These are phyloP conservation scores for Peromyscus leucopus DNA, from an alignment of 2,113 vertebrate genomes.

Conservation along the genomic window DNA sequence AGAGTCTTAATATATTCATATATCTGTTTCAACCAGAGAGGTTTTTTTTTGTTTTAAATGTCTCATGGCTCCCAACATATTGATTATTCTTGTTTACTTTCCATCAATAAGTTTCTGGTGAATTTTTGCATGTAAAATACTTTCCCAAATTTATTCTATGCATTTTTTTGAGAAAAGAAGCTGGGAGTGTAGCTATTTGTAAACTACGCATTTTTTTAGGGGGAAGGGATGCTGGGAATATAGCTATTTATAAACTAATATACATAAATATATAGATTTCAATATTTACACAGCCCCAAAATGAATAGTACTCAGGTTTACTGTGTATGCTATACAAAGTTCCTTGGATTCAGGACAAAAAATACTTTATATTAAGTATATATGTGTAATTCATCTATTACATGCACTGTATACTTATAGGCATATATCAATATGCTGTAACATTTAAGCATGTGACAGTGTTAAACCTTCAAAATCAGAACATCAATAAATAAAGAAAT, in stretches of 20 bases:
- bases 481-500: slow-evolving; percentile 3
- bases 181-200: not conserved
- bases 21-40: slow-evolving; percentile 10
- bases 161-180: not conserved
- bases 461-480: slow-evolving; percentile 29
- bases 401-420: not conserved
- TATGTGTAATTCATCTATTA: not conserved
- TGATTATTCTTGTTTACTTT: slow-evolving; percentile 54
- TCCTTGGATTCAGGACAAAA: not conserved
- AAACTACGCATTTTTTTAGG: not conserved
- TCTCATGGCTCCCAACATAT: not conserved
- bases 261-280: not conserved
- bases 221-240: not conserved
- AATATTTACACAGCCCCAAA: not conserved
- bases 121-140: slow-evolving; percentile 48
- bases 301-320: not conserved
- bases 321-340: not conserved
- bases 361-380: not conserved
- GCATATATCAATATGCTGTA: not conserved
- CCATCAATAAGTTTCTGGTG: not conserved
- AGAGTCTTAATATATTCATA: not conserved
- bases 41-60: not conserved
- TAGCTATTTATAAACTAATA: slow-evolving; percentile 29
- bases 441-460: slow-evolving; percentile 34
- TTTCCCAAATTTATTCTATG: slow-evolving; percentile 30